A percentile compares a stretch with the other conserved stretches of the same genome.
phyloP scores from a whole-genome alignment of 2,888 invertebrate species.

The Ennomos erosarius region DNA sequence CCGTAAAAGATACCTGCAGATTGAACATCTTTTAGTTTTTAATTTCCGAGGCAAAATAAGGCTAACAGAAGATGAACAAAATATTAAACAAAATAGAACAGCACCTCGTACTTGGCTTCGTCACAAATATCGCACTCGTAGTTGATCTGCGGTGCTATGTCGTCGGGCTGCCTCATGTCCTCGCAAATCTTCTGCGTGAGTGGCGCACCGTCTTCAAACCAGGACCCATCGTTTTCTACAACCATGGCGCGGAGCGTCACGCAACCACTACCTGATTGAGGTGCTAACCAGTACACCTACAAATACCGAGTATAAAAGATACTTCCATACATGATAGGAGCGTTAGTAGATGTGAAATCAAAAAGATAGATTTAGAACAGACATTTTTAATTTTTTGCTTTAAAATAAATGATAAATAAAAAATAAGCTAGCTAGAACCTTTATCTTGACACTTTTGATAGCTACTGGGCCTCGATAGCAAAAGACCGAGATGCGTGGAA shows the following conservation, averaged over 20 bases:
- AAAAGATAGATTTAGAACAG: no score
- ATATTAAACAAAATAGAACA: not conserved
- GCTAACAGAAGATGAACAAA: not conserved
- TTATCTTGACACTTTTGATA: no score
- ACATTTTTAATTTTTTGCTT: no score
- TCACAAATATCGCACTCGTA: slow-evolving; percentile 72
- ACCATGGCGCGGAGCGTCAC: slow-evolving; percentile 76
- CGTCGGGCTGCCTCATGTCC: slow-evolving; percentile 74
- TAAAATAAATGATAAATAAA: no score
- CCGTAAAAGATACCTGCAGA: slow-evolving; percentile 66
- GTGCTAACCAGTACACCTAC: slow-evolving; percentile 78
- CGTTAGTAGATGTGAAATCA: no score
- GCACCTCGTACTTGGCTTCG: slow-evolving; percentile 78
- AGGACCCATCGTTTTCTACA: slow-evolving; percentile 66
- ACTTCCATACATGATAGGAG: no score
- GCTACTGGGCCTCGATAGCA: no score
- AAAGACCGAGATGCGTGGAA: no score
- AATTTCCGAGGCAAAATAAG: no score
- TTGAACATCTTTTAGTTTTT: no score
- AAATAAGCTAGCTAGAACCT: no score
- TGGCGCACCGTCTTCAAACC: slow-evolving; percentile 74
- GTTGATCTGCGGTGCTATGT: slow-evolving; percentile 67
- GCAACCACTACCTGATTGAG: slow-evolving; percentile 70
- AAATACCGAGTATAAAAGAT: not conserved
- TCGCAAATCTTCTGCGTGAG: slow-evolving; percentile 68